phyloP scores from a whole-genome alignment of 2,113 vertebrate species.

The Ciconia stormi region DNA sequence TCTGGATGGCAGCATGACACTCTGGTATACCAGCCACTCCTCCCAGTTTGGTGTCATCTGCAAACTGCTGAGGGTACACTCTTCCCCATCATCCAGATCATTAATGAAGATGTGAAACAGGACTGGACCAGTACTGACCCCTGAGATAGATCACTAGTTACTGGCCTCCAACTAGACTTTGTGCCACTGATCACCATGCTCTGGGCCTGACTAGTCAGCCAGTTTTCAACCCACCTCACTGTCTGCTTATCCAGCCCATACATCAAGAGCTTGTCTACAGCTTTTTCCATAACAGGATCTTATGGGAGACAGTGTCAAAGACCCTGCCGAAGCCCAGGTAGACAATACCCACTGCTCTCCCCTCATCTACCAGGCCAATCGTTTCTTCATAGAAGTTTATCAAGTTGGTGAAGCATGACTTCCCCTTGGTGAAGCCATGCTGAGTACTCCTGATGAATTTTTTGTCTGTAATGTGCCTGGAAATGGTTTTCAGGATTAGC shows the following conservation, averaged over 20 bases:
- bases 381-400: background rate
- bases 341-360: background rate
- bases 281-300: background rate
- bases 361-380: background rate
- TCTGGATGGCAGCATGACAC: background rate
- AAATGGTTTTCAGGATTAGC: background rate
- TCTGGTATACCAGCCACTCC: background rate
- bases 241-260: background rate
- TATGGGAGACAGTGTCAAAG: background rate
- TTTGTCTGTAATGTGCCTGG: background rate
- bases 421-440: background rate
- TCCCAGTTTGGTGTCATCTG: background rate
- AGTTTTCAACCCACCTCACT: background rate
- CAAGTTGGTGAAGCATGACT: background rate
- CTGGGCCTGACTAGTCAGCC: background rate
- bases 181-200: background rate
- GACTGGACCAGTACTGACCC: background rate
- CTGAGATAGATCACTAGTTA: background rate
- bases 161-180: background rate
- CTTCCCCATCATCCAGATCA: background rate
- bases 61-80: background rate
- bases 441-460: background rate
- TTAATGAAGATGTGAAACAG: background rate
- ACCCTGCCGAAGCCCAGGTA: background rate
- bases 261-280: background rate